Evolutionary conservation across 1,140 invertebrate genomes (phyloP), one percentile per base, ranked within the genome.

Genomic region (Drosophila bipectinata): DNA sequence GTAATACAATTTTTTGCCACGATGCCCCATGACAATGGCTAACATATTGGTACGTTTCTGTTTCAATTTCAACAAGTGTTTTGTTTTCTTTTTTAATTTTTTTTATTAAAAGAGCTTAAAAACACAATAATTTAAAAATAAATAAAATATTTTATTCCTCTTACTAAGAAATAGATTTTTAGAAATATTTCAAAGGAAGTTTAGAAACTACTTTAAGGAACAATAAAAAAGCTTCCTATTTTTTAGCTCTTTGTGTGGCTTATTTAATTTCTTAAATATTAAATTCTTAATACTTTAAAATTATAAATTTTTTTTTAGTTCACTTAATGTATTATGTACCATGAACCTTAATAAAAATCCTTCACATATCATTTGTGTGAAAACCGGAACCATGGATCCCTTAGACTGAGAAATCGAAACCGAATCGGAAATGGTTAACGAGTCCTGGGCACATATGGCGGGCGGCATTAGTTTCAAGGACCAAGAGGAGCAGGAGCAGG

Each of bases 1-100:
- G 90, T 91, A 91, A 91, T 91, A 91, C 90, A 91, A 91, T 91
- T 91, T 91, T 78, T 77, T 90, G 77, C 84, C 80, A 88, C 79
- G 79, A 89, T 88, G 84, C 79, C 73, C 79, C 84, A 69, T 75
- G 83, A 83, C 82, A 87, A 79, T 75, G 77, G 61, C 48, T 10
- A 34, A 4, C 28, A 54, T 54, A 21, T 4, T 9, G 9, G 5
- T 28, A 6, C 26, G 6, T 7, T 28, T 28, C 4, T 28, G 26
- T 28, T 28, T 28, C 5, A 28, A 1, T 28, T 28, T 28, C 26
- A 28, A 6, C 26, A 28, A 28, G 26, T 28, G 6, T 37, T 49
- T 14, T 0, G n/a, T 8, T 49, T 15, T 9, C 4, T n/a, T 41
- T 15, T 41, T 4, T 15, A 10, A 4, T 15, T 15, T n/a, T 15